phyloP scores from a whole-genome alignment of 2,113 vertebrate species.

The Pseudorasbora parva region DNA sequence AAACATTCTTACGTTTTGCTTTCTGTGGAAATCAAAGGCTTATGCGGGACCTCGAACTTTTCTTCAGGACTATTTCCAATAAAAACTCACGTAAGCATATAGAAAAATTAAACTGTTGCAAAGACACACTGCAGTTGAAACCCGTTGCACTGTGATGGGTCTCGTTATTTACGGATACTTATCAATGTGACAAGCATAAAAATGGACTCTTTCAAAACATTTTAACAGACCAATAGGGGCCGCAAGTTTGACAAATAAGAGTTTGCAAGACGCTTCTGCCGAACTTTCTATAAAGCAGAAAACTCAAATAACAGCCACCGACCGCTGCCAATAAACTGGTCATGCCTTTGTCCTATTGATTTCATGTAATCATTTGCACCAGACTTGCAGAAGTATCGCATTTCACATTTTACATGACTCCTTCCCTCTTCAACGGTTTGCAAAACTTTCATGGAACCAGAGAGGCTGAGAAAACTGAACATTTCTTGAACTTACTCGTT shows the following conservation, averaged over 20 bases:
- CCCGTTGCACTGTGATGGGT: background rate
- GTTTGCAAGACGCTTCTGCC: background rate
- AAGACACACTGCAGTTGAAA: background rate
- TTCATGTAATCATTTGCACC: background rate
- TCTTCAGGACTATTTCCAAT: constrained; percentile 60
- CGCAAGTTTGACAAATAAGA: constrained; percentile 24
- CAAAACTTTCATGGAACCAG: constrained; percentile 62
- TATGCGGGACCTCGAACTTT: constrained; percentile 43
- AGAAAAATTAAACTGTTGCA: constrained; percentile 8
- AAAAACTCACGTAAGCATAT: constrained; percentile 51
- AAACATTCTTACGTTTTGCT: no score
- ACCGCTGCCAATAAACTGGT: background rate
- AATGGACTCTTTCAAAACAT: background rate
- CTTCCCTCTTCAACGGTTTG: constrained; percentile 13
- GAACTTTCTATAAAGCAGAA: background rate
- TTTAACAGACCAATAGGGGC: constrained; percentile 36
- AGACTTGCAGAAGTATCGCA: background rate
- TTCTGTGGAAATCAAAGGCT: no score
- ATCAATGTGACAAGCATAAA: background rate
- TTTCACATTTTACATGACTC: constrained; percentile 42
- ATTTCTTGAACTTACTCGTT: constrained; percentile 71
- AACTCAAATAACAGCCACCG: background rate
- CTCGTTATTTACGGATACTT: background rate
- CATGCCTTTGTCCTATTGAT: background rate
- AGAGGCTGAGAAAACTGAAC: background rate